phyloP scores from a whole-genome alignment of 2,797 vertebrate species.

The Onychomys torridus region DNA sequence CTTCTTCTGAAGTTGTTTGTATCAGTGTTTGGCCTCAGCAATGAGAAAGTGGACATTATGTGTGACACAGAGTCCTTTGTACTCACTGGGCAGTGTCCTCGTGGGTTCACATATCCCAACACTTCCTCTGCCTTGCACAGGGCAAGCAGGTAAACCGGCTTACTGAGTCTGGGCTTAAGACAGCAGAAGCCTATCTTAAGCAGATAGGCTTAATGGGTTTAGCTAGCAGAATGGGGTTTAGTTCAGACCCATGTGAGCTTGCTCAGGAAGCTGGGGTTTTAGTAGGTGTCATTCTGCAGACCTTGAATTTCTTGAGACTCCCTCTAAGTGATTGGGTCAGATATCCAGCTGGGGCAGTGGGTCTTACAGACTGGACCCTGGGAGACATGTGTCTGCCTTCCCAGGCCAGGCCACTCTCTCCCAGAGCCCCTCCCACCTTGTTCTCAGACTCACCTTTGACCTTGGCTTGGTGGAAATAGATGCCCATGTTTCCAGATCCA shows the following conservation, averaged over 20 bases:
- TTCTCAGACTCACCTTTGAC: not conserved
- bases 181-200: not conserved
- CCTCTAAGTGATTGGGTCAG: not conserved
- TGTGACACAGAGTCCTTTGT: not conserved
- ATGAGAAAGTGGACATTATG: not conserved
- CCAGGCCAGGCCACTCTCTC: rapidly evolving
- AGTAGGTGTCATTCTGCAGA: not conserved
- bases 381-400: not conserved
- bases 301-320: not conserved
- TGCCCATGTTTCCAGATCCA: rapidly evolving
- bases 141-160: not conserved
- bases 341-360: no score
- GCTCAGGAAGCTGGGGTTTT: not conserved
- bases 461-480: not conserved
- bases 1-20: not conserved
- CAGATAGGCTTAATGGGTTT: no score
- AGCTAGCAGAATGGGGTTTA: not conserved
- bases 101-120: no score
- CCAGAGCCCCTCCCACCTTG: not conserved
- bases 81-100: not conserved
- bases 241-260: not conserved
- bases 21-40: not conserved
- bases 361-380: not conserved
- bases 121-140: not conserved
- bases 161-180: not conserved